A percentile compares a stretch with the other conserved stretches of the same genome.
Conservation (phyloP, 2,797 vertebrate species). For the Eptatretus atami region DNA sequence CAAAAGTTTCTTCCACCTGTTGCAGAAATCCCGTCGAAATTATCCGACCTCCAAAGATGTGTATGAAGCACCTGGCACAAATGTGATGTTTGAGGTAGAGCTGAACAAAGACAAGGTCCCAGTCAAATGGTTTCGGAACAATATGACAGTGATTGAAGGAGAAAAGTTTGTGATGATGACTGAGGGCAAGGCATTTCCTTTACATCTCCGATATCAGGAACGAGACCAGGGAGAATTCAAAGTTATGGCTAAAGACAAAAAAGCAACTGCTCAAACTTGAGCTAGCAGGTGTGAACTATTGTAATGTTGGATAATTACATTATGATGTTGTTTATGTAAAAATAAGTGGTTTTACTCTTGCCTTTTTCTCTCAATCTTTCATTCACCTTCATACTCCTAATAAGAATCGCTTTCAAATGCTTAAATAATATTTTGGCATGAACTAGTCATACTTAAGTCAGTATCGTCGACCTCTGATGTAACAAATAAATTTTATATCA, state of each 20-base stretch:
- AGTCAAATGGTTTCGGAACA: slow-evolving; percentile 82
- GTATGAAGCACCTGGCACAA: slow-evolving; percentile 49
- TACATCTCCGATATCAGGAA: slow-evolving; percentile 75
- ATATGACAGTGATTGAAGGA: slow-evolving; percentile 74
- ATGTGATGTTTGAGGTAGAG: slow-evolving; percentile 57
- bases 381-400: no score
- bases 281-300: slow-evolving; percentile 35
- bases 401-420: no score
- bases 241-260: slow-evolving; percentile 77
- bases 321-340: slow-evolving; percentile 8
- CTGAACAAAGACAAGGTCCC: slow-evolving; percentile 83
- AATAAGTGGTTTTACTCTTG: background rate
- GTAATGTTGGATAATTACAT: slow-evolving; percentile 9
- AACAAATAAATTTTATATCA: background rate
- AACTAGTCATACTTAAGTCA: no score
- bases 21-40: slow-evolving; percentile 74
- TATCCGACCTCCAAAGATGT: slow-evolving; percentile 48
- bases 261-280: slow-evolving; percentile 78
- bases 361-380: no score
- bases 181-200: slow-evolving; percentile 63
- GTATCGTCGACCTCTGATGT: no score
- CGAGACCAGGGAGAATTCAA: slow-evolving; percentile 84
- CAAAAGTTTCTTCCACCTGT: background rate
- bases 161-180: slow-evolving; percentile 98
- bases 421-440: no score